Evolutionary conservation across 2,797 vertebrate genomes (phyloP), one percentile per base, ranked within the genome.

Genomic region (Takifugu rubripes): DNA sequence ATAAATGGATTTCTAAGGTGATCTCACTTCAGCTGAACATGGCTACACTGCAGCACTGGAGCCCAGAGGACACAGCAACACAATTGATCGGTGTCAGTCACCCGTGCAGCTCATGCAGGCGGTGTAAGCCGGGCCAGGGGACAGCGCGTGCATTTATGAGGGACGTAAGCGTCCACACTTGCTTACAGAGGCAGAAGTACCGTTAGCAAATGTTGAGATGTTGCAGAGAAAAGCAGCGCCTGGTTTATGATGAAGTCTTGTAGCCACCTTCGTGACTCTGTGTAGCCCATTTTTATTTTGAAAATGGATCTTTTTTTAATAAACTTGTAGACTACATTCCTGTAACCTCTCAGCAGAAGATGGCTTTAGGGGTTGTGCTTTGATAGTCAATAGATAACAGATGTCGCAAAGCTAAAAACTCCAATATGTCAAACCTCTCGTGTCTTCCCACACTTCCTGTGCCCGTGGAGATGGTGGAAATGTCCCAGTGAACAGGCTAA

Each of bases 11-110:
- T 78, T 66, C 42, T 56, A 47, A 59, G 52, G 54, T 53, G 25
- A 74, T 74, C 21, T 36, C 21, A 54, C 50, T 68, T 67, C 49
- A 53, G 31, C 3, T 25, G 36, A 67, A 60, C 61, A 60, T 58
- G 43, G 66, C 57, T 64, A 17, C 44, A 5, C 47, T 51, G 50
- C 42, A 68, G 45, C 55, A 52, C 59, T 15, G 14, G 66, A 52
- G 54, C 68, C 66, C 63, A 56, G 27, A 70, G 27, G 59, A 68
- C 25, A 58, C 33, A 61, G 45, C 48, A 59, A 21, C 52, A 55
- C 46, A 67, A 65, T 25, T 64, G 69, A 82, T 71, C 54, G 27
- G 17, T 76, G 65, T 72, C 75, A 63, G 52, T 81, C 62, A 68
- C 31, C 45, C 5, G 43, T 61, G 36, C 40, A 45, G 44, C 16